These are phyloP conservation scores for Heliangelus exortis DNA, from an alignment of 2,797 vertebrate species.

Conservation along the genomic window DNA sequence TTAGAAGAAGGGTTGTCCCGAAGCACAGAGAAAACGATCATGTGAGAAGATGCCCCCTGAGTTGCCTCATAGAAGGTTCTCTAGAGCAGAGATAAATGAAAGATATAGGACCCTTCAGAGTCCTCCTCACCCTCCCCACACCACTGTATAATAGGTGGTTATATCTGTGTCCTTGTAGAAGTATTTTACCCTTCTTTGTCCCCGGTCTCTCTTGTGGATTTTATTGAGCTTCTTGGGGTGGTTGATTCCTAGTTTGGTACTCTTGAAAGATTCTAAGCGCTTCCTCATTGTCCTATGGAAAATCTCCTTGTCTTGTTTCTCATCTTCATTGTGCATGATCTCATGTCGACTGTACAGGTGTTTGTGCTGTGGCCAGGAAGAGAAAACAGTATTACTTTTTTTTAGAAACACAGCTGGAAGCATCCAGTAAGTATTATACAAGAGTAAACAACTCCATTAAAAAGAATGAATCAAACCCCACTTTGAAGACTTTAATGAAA, in stretches of 20 bases:
- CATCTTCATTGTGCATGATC: constrained; percentile 85
- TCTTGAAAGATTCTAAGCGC: constrained; percentile 95
- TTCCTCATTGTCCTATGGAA: constrained; percentile 97
- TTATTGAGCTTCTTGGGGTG: constrained; percentile 88
- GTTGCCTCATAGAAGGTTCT: not conserved
- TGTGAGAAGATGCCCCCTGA: not conserved
- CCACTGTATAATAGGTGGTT: not conserved
- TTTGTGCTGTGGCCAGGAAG: constrained; percentile 81
- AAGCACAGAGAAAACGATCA: not conserved
- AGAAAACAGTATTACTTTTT: constrained; percentile 20
- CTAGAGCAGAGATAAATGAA: not conserved
- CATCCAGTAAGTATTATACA: not conserved
- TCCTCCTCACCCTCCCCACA: not conserved
- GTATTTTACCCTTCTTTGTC: constrained; percentile 83
- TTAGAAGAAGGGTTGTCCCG: not conserved
- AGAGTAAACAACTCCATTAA: not conserved
- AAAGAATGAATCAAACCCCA: not conserved
- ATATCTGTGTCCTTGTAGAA: not conserved
- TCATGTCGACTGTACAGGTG: constrained; percentile 92
- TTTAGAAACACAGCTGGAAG: constrained; percentile 21
- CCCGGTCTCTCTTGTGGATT: constrained; percentile 86
- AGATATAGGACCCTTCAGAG: not conserved
- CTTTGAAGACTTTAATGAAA: not conserved
- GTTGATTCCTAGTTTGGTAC: constrained; percentile 88
- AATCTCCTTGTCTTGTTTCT: constrained; percentile 95